Evolutionary conservation across 2,888 invertebrate genomes (phyloP), one percentile per base, ranked within the genome.

Genomic region (Arrhopalites spinosus): DNA sequence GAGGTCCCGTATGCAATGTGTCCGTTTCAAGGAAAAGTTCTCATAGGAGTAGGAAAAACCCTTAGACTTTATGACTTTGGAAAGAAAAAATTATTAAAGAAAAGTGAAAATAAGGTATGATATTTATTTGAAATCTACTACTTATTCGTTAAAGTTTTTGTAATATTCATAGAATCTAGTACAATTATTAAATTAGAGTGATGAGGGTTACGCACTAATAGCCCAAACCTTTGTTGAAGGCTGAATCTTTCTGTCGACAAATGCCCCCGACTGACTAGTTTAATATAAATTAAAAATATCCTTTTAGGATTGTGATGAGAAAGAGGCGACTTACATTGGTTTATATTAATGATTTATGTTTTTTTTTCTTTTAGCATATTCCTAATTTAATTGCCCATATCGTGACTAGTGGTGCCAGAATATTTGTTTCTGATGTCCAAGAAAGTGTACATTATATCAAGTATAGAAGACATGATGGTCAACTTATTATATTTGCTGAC

Each of bases 401-500:
- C 80, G 94, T 96, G 85, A 93, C 96, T 0, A 92, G 96, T 86
- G 97, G 98, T 0, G 94, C 96, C 84, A 90, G 99, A 76, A 93
- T 99, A 79, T 95, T 93, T 84, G 98, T 95, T 0, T 92, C 95
- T 0, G 99, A 99, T 85, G 93, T 97, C 0, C 96, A 97, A 86
- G 99, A 99, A 86, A 96, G 96, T 27, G 92, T 99, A 30, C 96
- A 96, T 86, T 97, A 96, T 86, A 91, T 99, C 0, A 91, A 96
- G 53, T 98, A 98, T 86, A 95, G 95, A 85, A 90, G 95, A 53
- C 90, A 93, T 61, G 99, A 99, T 86, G 99, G 99, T 86, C 98
- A 98, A 84, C 88, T 99, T 77, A 96, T 98, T 30, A 94, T 99
- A 73, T 99, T 99, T 86, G 96, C 98, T 1, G 99, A 99, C 85